Evolutionary conservation across 1,140 invertebrate genomes (phyloP), one percentile per base, ranked within the genome.

Genomic region (Venustaconcha ellipsiformis): DNA sequence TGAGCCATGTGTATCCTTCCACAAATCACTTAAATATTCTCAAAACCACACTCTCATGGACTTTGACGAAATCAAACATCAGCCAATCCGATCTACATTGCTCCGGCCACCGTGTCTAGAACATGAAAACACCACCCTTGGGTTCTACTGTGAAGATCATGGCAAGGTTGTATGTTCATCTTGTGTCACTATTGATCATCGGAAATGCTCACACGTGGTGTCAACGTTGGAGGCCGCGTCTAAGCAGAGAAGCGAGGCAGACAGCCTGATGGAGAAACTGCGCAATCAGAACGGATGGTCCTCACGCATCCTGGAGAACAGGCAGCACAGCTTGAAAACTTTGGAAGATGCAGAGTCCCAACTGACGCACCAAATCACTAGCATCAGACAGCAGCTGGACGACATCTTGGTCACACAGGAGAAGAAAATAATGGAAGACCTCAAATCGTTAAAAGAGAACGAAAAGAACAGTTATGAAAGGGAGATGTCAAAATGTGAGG

Each of bases 81-180:
- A 70, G 23, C 77, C 80, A 26, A 72, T 78, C 14, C 76, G 77
- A 63, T 76, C 71, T 55, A 78, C 77, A 2, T 57, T 76, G 18
- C 64, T 74, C 18, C 59, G 69, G 15, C 65, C 71, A 57, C 76
- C 74, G 55, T 81, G 80, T 59, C 63, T 72, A 57, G 60, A 78
- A 48, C 80, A 81, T 55, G 76, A 78, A 57, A 72, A 65, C 26
- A 81, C 75, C 14, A 76, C 78, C 55, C 71, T 81, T 58, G 80
- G 78, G 62, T 78, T 78, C 71, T 81, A 78, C 37, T 81, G 80
- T 64, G 70, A 71, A 14, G 80, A 81, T 60, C 80, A 81, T 60
- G 65, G 71, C 11, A 75, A 74, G 30, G 74, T 81, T 48, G 73
- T 74, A 14, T 81, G 80, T 62, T 72, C 71, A 2, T 71, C 74